Evolutionary conservation across 2,113 vertebrate genomes (phyloP), one percentile per base, ranked within the genome.

Genomic region (Plecotus auritus): DNA sequence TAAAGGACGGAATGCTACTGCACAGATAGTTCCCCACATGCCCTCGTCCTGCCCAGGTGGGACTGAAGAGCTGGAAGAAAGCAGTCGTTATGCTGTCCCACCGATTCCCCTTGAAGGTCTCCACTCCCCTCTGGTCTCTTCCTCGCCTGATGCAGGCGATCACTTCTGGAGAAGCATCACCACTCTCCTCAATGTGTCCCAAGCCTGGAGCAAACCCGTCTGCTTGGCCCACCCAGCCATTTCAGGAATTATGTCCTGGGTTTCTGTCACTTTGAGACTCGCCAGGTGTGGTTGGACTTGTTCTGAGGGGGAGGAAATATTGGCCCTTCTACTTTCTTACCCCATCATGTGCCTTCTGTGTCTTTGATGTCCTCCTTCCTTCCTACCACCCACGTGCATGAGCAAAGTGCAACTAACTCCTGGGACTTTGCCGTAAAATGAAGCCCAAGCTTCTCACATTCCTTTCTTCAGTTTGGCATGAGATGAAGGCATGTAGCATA

Each of bases 51-150:
- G 97, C 95, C 96, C 85, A 95, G 96, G 97, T 86, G 69, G 98
- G 98, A 95, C 94, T 90, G 98, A 98, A 98, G 98, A 98, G 97
- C 97, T 98, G 98, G 97, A 98, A 90, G 95, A 96, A 97, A 97
- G 95, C 97, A 67, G 95, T 96, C 93, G 92, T 67, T 96, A 93
- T 89, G 18, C 95, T 86, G 76, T 96, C 93, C 97, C 93, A 95
- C 3, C 81, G 51, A 88, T 80, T 4, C 97, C 95, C 93, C 70
- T 94, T 28, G 94, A 96, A 97, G 93, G 94, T 95, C 96, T 97
- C 94, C 96, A 92, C 96, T 95, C 88, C 96, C 96, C 94, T 96
- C 91, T 94, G 97, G 97, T 97, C 97, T 97, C 96, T 95, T 97
- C 96, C 96, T 97, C 95, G 96, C 97, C 96, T 97, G 69, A 84